phyloP scores from a whole-genome alignment of 2,797 vertebrate species.

The Sebastes nivosus region DNA sequence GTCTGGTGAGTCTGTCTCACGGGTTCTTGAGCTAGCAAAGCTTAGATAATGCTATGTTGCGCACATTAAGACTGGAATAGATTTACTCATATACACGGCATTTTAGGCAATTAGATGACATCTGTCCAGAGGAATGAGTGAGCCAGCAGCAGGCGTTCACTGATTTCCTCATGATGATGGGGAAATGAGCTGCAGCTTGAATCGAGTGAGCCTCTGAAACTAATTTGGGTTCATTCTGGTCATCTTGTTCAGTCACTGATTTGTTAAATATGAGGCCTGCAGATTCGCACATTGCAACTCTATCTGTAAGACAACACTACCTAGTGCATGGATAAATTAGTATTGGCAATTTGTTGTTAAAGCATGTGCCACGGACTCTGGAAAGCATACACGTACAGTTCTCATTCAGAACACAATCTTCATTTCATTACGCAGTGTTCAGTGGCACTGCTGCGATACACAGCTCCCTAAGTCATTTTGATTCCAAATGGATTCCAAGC shows the following conservation, averaged over 20 bases:
- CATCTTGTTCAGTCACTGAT: neutral
- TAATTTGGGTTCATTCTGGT: slow-evolving; percentile 1
- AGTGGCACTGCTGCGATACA: neutral
- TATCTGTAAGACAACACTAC: neutral
- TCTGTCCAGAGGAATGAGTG: slow-evolving; percentile 1
- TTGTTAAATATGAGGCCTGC: neutral
- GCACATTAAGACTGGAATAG: neutral
- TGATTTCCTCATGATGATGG: neutral
- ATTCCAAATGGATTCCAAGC: slow-evolving; percentile 24
- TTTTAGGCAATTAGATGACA: slow-evolving; percentile 37
- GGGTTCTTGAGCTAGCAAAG: neutral
- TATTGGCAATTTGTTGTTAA: neutral
- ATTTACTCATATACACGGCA: neutral
- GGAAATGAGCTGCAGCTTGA: slow-evolving; percentile 20
- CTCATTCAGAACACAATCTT: slow-evolving; percentile 17
- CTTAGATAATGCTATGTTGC: neutral
- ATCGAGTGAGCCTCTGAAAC: neutral
- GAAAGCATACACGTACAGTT: neutral
- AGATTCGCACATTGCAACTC: neutral
- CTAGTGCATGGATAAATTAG: neutral
- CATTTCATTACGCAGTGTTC: slow-evolving; percentile 30
- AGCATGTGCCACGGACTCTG: neutral
- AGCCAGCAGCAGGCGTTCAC: neutral
- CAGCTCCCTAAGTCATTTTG: slow-evolving; percentile 20
- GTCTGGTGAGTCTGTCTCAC: neutral